Percentiles rank a stretch among this genome's conserved stretches.
These are phyloP conservation scores for Holothuria leucospilota DNA, from an alignment of 53 echinoderm and acorn worm genomes.

Conservation along the genomic window DNA sequence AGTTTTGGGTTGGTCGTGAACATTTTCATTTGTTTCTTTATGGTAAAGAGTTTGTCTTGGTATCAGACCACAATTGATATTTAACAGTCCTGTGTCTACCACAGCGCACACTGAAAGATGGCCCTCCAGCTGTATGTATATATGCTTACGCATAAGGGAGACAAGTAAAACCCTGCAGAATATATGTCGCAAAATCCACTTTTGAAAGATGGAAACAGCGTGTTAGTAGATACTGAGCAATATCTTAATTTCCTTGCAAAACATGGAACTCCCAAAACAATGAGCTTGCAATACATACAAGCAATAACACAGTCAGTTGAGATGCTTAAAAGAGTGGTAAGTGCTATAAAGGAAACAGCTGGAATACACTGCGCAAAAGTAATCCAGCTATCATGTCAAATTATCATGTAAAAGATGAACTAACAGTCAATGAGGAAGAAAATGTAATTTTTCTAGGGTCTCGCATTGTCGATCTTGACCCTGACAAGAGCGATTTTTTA, in stretches of 20 bases:
- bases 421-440: slow-evolving; percentile 27
- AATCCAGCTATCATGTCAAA: neutral
- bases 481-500: slow-evolving; percentile 16
- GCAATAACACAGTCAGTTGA: slow-evolving; percentile 4
- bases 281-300: slow-evolving; percentile 14
- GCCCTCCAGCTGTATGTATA: slow-evolving; percentile 39
- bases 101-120: slow-evolving; percentile 57
- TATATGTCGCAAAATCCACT: slow-evolving; percentile 68
- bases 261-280: slow-evolving; percentile 54
- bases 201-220: neutral
- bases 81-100: slow-evolving; percentile 41
- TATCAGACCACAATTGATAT: slow-evolving; percentile 55
- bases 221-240: slow-evolving; percentile 52
- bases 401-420: slow-evolving; percentile 28
- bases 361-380: neutral
- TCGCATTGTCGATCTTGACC: slow-evolving; percentile 37
- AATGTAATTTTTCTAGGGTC: slow-evolving; percentile 8
- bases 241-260: slow-evolving; percentile 43
- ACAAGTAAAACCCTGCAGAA: slow-evolving; percentile 66
- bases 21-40: slow-evolving; percentile 58
- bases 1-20: slow-evolving; percentile 51
- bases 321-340: slow-evolving; percentile 12
- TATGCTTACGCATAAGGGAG: slow-evolving; percentile 31
- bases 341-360: slow-evolving; percentile 22
- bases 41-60: slow-evolving; percentile 45